Evolutionary conservation across 2,797 vertebrate genomes (phyloP).

Genomic region (Alcedo atthis): DNA sequence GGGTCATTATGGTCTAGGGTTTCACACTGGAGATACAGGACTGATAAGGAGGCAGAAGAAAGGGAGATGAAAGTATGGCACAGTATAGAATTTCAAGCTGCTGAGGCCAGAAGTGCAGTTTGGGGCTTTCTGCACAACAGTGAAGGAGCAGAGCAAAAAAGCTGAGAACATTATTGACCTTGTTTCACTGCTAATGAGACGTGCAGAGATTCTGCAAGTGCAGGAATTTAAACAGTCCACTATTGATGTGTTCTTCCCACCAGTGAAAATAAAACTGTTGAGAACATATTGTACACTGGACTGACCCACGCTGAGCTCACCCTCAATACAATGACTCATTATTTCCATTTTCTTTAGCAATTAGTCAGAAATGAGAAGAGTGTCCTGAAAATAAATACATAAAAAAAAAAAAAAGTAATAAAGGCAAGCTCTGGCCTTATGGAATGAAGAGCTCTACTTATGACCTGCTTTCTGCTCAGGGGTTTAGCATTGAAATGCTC

Average conservation of each 20-base stretch:
- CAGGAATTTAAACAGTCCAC: constrained; percentile 1
- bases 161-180: constrained; percentile 20
- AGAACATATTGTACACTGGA: not conserved
- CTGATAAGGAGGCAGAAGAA: not conserved
- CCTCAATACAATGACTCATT: not conserved
- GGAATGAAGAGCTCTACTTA: not conserved
- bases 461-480: not conserved
- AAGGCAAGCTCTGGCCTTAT: not conserved
- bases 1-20: not conserved
- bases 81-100: not conserved
- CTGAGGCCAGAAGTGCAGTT: not conserved
- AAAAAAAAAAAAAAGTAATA: too few relatives aligned
- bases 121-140: not conserved
- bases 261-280: constrained; percentile 17
- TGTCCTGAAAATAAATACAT: not conserved
- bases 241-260: not conserved
- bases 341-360: not conserved
- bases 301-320: not conserved
- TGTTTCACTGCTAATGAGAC: constrained; percentile 45
- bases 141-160: constrained; percentile 20
- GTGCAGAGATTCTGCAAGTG: constrained; percentile 8
- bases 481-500: not conserved
- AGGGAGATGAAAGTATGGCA: not conserved
- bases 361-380: not conserved
- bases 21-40: not conserved